Base-by-base conservation (phyloP, 2,113 vertebrate species). In the Macaca mulatta region DNA sequence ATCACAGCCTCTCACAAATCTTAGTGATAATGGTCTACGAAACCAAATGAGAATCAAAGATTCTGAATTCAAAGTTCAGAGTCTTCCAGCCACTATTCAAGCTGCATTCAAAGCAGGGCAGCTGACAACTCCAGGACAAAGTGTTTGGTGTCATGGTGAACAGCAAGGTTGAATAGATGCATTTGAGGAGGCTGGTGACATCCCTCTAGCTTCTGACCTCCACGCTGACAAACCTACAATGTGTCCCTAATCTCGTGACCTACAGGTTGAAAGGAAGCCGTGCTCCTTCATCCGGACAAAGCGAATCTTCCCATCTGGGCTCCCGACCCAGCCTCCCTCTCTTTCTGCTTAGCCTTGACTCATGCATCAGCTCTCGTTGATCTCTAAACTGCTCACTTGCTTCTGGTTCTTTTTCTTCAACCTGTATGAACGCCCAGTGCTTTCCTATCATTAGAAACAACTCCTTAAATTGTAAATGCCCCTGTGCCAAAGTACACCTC, bases 361-460 rank as follows among this genome's bases (percentile, higher is more conserved):
- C 8, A 45, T 3, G 2, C 1, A 1, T 25, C 10, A 57, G 16
- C 43, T 2, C 1, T 72, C 23, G 22, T 79, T 55, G 11, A 5
- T 72, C 57, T 78, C 48, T 57, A 25, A 55, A 72, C 4, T 27
- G 0, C 5, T 52, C 38, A 35, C 16, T 45, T 11, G 52, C 50
- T 30, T 52, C 17, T 45, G 57, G 23, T 16, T 81, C 20, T 84
- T 75, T 84, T 55, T 12, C 16, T 38, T 89, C 74, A 74, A 23
- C 20, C 13, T n/a, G 3, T 38, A 40, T 17, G 77, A 67, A 86
- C 59, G 67, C 3, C 4, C 59, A 69, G 9, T 3, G 43, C 23
- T 45, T 74, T 89, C 25, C 18, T 85, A 6, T 87, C 64, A 64
- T 48, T 43, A 82, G 40, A 90, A 70, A 27, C 18, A 82, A n/a